phyloP scores from a whole-genome alignment of 30 jellyfish, hydroid and myxozoan genomes.

The Aurelia sp. region DNA sequence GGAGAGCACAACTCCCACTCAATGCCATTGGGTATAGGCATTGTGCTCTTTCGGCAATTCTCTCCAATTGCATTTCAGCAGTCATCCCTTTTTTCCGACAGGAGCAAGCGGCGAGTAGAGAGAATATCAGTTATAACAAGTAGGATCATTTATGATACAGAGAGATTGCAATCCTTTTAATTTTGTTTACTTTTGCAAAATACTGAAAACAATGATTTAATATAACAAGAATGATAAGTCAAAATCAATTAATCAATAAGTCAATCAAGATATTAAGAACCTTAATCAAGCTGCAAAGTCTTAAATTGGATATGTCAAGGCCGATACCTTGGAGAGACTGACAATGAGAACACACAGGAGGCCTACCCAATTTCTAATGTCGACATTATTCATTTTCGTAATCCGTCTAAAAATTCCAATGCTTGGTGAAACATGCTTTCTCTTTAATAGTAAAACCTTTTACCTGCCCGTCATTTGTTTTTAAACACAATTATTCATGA shows the following conservation, averaged over 20 bases:
- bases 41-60: constrained; percentile 19
- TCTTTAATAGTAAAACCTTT: background rate
- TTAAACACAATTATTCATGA: background rate
- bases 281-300: constrained; percentile 43
- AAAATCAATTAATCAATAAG: constrained; percentile 57
- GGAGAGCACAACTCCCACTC: no score
- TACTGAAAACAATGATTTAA: constrained; percentile 56
- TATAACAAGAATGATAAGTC: constrained; percentile 63
- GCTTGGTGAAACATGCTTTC: background rate
- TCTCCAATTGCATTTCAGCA: background rate
- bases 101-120: constrained; percentile 49
- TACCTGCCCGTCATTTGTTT: constrained; percentile 3
- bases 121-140: constrained; percentile 23
- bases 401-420: constrained; percentile 3
- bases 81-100: background rate
- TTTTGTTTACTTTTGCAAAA: constrained; percentile 57
- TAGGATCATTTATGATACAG: constrained; percentile 29
- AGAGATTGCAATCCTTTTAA: constrained; percentile 32
- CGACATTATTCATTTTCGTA: constrained; percentile 6
- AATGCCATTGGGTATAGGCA: background rate
- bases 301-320: constrained; percentile 37
- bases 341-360: constrained; percentile 63
- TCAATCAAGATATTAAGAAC: constrained; percentile 56
- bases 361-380: constrained; percentile 24
- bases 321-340: constrained; percentile 34